Evolutionary conservation across 2,797 vertebrate species (phyloP), one percentile per base, ranked within the genome.

Genomic region (Sorex maritimensis): DNA sequence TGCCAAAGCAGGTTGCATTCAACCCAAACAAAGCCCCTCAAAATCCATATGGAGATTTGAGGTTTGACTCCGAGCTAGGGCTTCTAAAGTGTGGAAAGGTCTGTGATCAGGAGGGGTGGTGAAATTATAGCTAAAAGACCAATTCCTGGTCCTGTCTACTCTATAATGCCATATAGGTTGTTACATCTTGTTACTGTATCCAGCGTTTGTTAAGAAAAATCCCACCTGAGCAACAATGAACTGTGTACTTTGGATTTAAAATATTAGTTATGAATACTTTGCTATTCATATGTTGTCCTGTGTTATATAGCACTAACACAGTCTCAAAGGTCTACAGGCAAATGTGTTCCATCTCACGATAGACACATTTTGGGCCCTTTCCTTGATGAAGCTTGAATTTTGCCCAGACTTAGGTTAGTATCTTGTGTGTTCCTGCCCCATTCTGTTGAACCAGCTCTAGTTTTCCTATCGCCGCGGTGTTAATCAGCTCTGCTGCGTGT

Each of bases 371-470:
- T 69, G 77, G 80, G 69, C 30, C 2, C 30, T 61, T 24, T 85
- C 93, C n/a, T 52, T 93, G 89, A 69, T 28, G 85, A 96, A 96
- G 30, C 38, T 78, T 97, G 75, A n/a, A 3, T 44, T 96, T 96
- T 96, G 41, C 85, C 94, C 92, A 46, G 52, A 91, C 52, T 49
- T 84, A 49, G 87, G 34, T 91, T 97, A 71, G 82, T 67, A 95
- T 91, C 74, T 12, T 30, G 38, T 96, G 69, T 77, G 55, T 94
- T 55, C 58, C 19, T 19, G 19, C 38, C 34, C 30, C 58, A 93
- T 95, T 38, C 94, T 38, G 23, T 49, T 90, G 87, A 81, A 72
- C 79, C 79, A 49, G 11, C 6, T 89, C 12, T 95, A 1, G 44
- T 93, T 90, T 90, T 63, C 58, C 90, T 96, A 96, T 95, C 55